These are phyloP conservation scores for Gerris lacustris DNA, from an alignment of 2,888 invertebrate genomes.

Conservation along the genomic window DNA sequence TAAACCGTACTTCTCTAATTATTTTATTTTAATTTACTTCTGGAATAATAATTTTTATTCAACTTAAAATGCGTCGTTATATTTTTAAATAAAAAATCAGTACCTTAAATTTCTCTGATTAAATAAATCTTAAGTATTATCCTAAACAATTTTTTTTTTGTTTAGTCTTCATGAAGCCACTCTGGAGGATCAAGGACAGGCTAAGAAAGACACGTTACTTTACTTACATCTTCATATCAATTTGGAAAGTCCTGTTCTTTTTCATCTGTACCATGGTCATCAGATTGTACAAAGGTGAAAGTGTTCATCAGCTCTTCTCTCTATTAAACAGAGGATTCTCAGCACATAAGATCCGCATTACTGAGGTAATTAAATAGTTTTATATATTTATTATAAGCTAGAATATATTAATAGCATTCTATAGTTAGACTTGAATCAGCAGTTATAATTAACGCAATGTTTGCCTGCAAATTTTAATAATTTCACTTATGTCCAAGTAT, in stretches of 20 bases:
- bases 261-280: slow-evolving; percentile 60
- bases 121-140: no score
- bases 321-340: slow-evolving; percentile 63
- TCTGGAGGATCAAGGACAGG: slow-evolving; percentile 67
- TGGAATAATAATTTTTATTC: no score
- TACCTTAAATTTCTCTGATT: no score
- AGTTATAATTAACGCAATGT: no score
- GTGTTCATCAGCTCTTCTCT: slow-evolving; percentile 62
- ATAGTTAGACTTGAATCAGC: no score
- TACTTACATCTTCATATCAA: slow-evolving; percentile 74
- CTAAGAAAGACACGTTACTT: slow-evolving; percentile 72
- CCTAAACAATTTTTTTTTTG: slow-evolving; percentile 22
- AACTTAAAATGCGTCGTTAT: no score
- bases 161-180: slow-evolving; percentile 54
- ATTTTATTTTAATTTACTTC: no score
- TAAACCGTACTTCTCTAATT: no score
- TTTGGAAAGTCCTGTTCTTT: slow-evolving; percentile 82
- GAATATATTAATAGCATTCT: no score
- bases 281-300: slow-evolving; percentile 61
- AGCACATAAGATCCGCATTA: slow-evolving; percentile 63
- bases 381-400: not conserved
- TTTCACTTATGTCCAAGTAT: no score
- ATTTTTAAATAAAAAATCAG: no score
- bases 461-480: no score
- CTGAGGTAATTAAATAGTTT: slow-evolving; percentile 44